Percentiles rank a stretch among this genome's conserved stretches.
Evolutionary conservation across 2,113 vertebrate species (phyloP).

Genomic region (Cyprinodon brontotheroides): DNA sequence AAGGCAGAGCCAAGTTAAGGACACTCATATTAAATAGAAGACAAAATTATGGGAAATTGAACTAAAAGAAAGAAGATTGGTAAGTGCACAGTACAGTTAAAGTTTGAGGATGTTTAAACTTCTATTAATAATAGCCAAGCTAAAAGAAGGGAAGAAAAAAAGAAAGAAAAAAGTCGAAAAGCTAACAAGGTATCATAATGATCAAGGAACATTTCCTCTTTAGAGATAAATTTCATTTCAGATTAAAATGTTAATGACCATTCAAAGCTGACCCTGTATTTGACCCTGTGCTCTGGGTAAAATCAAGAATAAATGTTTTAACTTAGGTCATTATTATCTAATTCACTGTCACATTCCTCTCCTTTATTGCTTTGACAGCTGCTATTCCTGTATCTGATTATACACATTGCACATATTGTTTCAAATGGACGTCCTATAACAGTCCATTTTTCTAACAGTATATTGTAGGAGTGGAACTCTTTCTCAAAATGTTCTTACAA

Average conservation of each 20-base stretch:
- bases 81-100: neutral
- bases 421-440: neutral
- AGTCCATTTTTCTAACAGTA: neutral
- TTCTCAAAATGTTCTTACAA: neutral
- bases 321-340: constrained; percentile 7
- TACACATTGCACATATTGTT: neutral
- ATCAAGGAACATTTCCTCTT: constrained; percentile 2
- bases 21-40: constrained; percentile 24
- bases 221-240: constrained; percentile 23
- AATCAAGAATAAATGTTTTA: constrained; percentile 19
- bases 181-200: neutral
- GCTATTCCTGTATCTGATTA: neutral
- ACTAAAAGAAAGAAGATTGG: constrained; percentile 2
- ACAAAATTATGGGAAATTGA: constrained; percentile 25
- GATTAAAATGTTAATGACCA: constrained; percentile 47
- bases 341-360: constrained; percentile 6
- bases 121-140: neutral
- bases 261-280: constrained; percentile 23
- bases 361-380: neutral
- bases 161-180: neutral
- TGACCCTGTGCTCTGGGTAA: constrained; percentile 19
- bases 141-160: neutral
- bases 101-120: neutral
- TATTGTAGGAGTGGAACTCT: neutral
- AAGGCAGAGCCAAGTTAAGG: constrained; percentile 23